Evolutionary conservation across 2,113 vertebrate species (phyloP).

Genomic region (Chamaea fasciata): DNA sequence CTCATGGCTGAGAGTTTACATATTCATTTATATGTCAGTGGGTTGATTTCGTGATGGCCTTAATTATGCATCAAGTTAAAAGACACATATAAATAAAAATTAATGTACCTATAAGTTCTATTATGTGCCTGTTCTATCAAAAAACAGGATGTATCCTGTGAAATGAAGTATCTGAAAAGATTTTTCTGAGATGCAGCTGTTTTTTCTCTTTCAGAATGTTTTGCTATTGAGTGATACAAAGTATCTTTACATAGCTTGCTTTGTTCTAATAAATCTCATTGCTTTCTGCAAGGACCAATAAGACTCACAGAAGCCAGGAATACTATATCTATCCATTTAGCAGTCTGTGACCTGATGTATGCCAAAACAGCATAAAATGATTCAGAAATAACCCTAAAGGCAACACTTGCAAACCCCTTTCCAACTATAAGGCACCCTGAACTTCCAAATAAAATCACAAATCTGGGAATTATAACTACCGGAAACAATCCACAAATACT

Average conservation of each 20-base stretch:
- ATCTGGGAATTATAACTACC: background rate
- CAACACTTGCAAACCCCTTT: background rate
- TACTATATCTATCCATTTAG: background rate
- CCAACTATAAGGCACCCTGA: background rate
- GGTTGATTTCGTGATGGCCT: background rate
- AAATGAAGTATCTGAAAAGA: background rate
- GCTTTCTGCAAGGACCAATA: background rate
- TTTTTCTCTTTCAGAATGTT: background rate
- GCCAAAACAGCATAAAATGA: background rate
- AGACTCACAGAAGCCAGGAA: background rate
- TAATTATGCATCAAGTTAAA: background rate
- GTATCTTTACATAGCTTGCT: background rate
- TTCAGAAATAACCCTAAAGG: background rate
- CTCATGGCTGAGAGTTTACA: background rate
- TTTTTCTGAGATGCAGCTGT: background rate
- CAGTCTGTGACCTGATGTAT: background rate
- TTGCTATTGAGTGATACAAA: background rate
- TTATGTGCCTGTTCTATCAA: background rate
- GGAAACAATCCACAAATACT: background rate
- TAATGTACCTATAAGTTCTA: background rate
- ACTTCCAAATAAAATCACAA: background rate
- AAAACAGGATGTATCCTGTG: background rate
- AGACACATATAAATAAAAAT: background rate
- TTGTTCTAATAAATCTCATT: background rate
- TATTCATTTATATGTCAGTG: background rate